These are phyloP conservation scores for Tamandua tetradactyla DNA, from an alignment of 2,797 vertebrate species.

Conservation along the genomic window DNA sequence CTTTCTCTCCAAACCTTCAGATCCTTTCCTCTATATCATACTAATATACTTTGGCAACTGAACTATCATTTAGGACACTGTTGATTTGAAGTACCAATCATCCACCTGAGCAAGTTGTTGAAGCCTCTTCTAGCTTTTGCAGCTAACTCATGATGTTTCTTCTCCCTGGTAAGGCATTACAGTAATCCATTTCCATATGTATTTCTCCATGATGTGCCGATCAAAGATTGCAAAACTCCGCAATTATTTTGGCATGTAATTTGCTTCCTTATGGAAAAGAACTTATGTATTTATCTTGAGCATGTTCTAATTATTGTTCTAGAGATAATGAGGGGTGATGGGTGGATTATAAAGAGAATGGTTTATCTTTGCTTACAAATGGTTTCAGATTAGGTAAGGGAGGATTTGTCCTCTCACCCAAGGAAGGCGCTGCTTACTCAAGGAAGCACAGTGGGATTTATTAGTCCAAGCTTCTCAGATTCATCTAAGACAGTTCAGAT, in stretches of 20 bases:
- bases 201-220: neutral
- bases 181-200: neutral
- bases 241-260: neutral
- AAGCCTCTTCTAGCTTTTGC: neutral
- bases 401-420: neutral
- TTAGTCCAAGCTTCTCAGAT: neutral
- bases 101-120: neutral
- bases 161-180: neutral
- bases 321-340: neutral
- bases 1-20: neutral
- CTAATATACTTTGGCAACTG: neutral
- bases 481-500: neutral
- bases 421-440: neutral
- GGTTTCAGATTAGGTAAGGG: neutral
- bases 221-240: neutral
- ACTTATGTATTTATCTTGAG: neutral
- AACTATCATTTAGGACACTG: neutral
- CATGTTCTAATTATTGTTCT: neutral
- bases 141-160: neutral
- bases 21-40: neutral
- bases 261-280: neutral
- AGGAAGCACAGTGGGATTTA: neutral
- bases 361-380: neutral
- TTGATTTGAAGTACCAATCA: neutral
- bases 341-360: neutral